phyloP scores from a whole-genome alignment of 2,113 vertebrate species.

The Myotis lucifugus region DNA sequence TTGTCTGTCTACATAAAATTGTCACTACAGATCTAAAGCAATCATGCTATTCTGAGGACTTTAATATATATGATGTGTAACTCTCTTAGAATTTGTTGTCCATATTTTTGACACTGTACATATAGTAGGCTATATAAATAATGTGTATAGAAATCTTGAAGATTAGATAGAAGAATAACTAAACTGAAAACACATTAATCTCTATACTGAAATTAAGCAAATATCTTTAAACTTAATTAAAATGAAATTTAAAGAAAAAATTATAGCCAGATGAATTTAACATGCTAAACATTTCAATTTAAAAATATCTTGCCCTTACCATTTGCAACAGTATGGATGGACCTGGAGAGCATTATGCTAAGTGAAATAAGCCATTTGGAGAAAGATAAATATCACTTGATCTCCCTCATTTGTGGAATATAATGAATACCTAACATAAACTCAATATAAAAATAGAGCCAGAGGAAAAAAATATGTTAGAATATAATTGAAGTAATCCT shows the following conservation, averaged over 20 bases:
- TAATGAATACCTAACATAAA: too few species aligned
- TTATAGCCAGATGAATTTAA: neutral
- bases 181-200: neutral
- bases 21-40: neutral
- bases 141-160: neutral
- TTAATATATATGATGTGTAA: neutral
- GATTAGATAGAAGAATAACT: neutral
- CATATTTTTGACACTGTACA: neutral
- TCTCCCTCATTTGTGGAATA: too few species aligned
- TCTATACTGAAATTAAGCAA: neutral
- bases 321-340: too few species aligned
- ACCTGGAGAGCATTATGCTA: too few species aligned
- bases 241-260: neutral
- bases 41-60: neutral
- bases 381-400: too few species aligned
- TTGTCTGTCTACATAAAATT: neutral
- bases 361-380: too few species aligned
- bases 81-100: neutral
- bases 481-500: too few species aligned
- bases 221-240: neutral
- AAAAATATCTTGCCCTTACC: neutral
- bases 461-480: too few species aligned
- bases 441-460: too few species aligned
- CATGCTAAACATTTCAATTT: neutral
- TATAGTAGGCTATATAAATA: neutral